Evolutionary conservation across 2,797 vertebrate species (phyloP).

Genomic region (Coendou prehensilis): DNA sequence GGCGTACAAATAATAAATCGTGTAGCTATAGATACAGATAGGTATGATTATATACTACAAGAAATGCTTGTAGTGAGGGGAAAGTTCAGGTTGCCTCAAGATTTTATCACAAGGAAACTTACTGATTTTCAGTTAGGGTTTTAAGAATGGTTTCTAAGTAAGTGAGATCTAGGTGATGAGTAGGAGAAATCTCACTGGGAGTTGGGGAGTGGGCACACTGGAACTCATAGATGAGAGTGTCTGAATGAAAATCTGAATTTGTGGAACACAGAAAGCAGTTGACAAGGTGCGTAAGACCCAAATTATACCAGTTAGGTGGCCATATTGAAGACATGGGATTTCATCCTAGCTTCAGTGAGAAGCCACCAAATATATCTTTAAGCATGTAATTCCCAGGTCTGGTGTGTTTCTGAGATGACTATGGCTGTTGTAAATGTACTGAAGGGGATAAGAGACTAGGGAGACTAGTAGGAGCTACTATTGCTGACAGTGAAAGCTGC

Average conservation of each 20-base stretch:
- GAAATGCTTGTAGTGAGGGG: neutral
- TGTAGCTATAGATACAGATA: neutral
- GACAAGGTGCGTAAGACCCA: conserved; percentile 7
- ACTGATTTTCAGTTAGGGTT: conserved; percentile 61
- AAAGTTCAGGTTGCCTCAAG: conserved; percentile 45
- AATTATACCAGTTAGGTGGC: neutral
- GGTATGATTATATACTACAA: neutral
- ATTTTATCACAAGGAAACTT: conserved; percentile 59
- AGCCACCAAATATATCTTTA: neutral
- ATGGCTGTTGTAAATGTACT: neutral
- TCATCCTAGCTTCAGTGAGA: neutral
- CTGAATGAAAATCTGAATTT: conserved; percentile 58
- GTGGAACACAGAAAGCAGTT: conserved; percentile 9
- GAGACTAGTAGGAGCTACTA: neutral
- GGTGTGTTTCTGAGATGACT: neutral
- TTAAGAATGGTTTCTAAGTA: conserved; percentile 64
- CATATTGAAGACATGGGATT: neutral
- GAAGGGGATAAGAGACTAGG: neutral
- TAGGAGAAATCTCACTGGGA: conserved; percentile 19
- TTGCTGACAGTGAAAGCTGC: neutral
- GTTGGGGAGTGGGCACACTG: neutral
- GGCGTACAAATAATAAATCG: neutral
- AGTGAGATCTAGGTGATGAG: conserved; percentile 67
- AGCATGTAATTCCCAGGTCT: neutral
- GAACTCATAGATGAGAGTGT: conserved; percentile 23